Evolutionary conservation across 1,140 invertebrate genomes (phyloP), one percentile per base, ranked within the genome.

Genomic region (Hermetia illucens): DNA sequence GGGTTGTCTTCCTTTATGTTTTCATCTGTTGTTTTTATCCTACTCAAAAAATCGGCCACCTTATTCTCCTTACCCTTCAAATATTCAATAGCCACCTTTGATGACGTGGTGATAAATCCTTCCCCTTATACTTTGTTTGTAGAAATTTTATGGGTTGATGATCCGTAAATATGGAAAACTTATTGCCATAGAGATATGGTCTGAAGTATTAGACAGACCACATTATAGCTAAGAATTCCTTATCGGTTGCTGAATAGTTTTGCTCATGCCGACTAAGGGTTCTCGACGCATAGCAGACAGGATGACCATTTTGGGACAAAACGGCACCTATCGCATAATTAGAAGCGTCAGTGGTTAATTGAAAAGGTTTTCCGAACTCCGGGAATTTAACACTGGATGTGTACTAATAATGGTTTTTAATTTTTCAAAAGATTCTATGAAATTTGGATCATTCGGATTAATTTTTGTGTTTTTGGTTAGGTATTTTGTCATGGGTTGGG

Each of bases 41-140:
- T n/a, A n/a, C n/a, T n/a, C n/a, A n/a, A n/a, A n/a, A n/a, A n/a
- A n/a, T n/a, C n/a, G n/a, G n/a, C n/a, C n/a, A n/a, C n/a, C n/a
- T n/a, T 27, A 13, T 27, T 27, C 13, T 27, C 8, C 24, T 27
- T 8, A 13, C 60, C 60, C 19, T 46, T n/a, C 48, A 58, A 53
- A 42, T 68, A 55, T 13, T 44, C 32, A 71, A 21, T 27, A 55
- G 34, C 68, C 68, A 73, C 20, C 64, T 39, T 0, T 61, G 48
- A 15, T 72, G 40, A 43, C 61, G 39, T 30, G 55, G 55, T 9
- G 47, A 53, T 5, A 61, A 54, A 27, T 69, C 59, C 46, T 65
- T 69, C 2, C 61, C 43, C 15, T 40, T 47, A 30, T 56, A 50
- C 21, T n/a, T n/a, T n/a, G n/a, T n/a, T n/a, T n/a, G n/a, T n/a